Evolutionary conservation across 2,888 invertebrate species (phyloP).

Genomic region (Torymus aiolomorphi): DNA sequence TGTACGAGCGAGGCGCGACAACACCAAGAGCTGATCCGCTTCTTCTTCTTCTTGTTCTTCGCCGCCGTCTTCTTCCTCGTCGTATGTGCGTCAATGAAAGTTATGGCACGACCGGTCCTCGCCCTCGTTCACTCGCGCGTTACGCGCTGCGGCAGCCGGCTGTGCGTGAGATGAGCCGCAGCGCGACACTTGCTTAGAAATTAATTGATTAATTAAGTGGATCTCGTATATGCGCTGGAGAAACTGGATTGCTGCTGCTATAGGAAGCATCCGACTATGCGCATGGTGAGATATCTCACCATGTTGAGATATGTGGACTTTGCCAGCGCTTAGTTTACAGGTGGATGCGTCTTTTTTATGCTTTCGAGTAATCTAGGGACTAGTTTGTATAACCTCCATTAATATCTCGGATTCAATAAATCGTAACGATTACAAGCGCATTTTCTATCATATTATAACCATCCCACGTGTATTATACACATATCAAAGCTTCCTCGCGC

Average conservation of each 20-base stretch:
- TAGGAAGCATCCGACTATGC: neutral
- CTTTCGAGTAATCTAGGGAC: neutral
- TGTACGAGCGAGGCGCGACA: neutral
- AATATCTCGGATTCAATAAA: conserved; percentile 40
- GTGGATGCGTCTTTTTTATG: neutral
- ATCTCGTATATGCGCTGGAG: conserved; percentile 1
- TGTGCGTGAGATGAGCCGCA: conserved; percentile 15
- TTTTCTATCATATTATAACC: neutral
- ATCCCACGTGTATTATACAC: neutral
- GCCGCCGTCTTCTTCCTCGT: conserved; percentile 14
- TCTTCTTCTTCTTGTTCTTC: neutral
- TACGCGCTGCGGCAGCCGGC: neutral
- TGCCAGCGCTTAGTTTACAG: neutral
- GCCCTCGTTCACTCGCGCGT: neutral
- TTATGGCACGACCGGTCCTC: conserved; percentile 31
- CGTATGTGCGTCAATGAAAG: conserved; percentile 33
- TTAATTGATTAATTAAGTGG: conserved; percentile 51
- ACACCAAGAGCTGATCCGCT: neutral
- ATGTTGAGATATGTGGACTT: too few relatives aligned
- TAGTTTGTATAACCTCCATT: conserved; percentile 30
- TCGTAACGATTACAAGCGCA: conserved; percentile 39
- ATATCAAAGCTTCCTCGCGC: neutral
- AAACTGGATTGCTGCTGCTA: conserved; percentile 34
- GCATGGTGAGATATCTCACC: neutral
- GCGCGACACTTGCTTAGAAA: conserved; percentile 33